Evolutionary conservation across 2,888 invertebrate species (phyloP).

Genomic region (Troides oblongomaculatus): DNA sequence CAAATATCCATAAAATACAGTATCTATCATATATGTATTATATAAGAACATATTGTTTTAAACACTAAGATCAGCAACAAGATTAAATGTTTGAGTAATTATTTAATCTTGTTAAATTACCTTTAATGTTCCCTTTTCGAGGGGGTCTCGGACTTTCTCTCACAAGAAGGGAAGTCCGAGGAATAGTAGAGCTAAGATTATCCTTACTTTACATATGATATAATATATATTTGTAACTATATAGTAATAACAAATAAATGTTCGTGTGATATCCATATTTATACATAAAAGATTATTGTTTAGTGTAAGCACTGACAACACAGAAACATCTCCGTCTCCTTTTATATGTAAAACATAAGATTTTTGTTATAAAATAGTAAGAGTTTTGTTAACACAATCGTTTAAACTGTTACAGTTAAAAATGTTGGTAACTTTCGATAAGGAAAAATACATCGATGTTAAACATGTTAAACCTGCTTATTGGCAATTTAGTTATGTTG

Average conservation of each 20-base stretch:
- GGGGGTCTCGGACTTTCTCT: too few species aligned
- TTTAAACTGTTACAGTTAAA: background rate
- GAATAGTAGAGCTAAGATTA: too few species aligned
- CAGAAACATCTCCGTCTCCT: slow-evolving; percentile 25
- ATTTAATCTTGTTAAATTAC: too few species aligned
- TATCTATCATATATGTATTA: too few species aligned
- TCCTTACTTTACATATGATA: background rate
- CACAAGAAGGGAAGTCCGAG: too few species aligned
- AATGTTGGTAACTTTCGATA: slow-evolving; percentile 10
- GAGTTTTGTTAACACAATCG: slow-evolving; percentile 8
- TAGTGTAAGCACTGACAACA: slow-evolving; percentile 26
- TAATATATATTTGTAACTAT: background rate
- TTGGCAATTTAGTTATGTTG: slow-evolving; percentile 15
- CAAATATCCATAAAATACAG: too few species aligned
- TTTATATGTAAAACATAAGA: slow-evolving; percentile 50
- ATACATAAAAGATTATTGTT: slow-evolving; percentile 7
- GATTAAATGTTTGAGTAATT: too few species aligned
- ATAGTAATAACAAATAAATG: background rate
- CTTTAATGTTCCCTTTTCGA: too few species aligned
- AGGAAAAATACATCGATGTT: slow-evolving; percentile 22
- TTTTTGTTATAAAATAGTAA: slow-evolving; percentile 27
- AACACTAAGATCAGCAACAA: too few species aligned
- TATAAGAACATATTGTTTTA: too few species aligned
- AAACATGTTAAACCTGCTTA: slow-evolving; percentile 30
- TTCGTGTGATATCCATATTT: background rate